Evolutionary conservation across 1,140 invertebrate genomes (phyloP), one percentile per base, ranked within the genome.

Genomic region (Lycorma delicatula): DNA sequence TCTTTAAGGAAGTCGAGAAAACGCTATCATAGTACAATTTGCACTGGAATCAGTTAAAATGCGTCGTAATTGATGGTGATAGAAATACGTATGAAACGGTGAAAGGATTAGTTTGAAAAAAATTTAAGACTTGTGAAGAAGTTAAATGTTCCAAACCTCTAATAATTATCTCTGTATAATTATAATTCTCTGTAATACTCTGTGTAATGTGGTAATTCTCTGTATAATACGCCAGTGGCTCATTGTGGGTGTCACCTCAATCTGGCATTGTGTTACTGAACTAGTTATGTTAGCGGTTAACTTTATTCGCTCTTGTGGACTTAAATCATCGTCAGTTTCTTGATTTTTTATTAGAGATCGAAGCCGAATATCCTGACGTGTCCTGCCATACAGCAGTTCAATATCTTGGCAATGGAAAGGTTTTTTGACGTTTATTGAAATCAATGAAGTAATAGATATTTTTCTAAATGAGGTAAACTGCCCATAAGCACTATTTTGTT

Each of bases 211-310:
- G 57, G 60, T 59, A 48, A 57, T 64, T 52, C 70, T 70, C 56
- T 68, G 64, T 58, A 67, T 69, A 28, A 70, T 70, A 57, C 66
- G 70, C 61, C 68, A 70, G 56, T 59, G 69, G 56, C 47, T 55
- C 28, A 54, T 71, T 18, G 67, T 63, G 61, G 31, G 51, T 20
- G 60, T 62, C 58, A 57, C 62, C 51, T 60, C 67, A 16, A 58
- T 54, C 54, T 65, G 66, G 51, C 52, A 62, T 59, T 55, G 67
- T 67, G 63, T 71, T 47, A 69, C 70, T 62, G 52, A 62, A 27
- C 51, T 63, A 26, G 63, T 68, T 52, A 57, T 69, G 55, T 65
- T 65, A 61, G 63, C 56, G 62, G 61, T 71, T 22, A 70, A 72
- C 59, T 68, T 63, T 46, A 71, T 71, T 56, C 54, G 63, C 60